A percentile compares a stretch with the other conserved stretches of the same genome.
phyloP scores from a whole-genome alignment of 2,797 vertebrate species.

The Anolis apletophallus region DNA sequence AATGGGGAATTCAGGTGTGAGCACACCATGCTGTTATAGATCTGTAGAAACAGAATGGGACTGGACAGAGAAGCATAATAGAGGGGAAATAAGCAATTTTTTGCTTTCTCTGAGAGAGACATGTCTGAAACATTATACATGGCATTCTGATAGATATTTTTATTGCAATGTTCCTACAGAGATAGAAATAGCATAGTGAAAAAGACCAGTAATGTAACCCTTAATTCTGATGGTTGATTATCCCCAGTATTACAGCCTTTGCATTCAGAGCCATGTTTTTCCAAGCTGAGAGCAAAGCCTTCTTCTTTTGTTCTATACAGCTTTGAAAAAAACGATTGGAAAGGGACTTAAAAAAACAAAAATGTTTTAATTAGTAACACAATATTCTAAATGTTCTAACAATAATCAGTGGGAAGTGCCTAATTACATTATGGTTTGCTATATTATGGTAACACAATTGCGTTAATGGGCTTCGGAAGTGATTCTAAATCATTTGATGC shows the following conservation, averaged over 20 bases:
- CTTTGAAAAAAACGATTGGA: neutral
- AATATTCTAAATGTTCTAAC: slow-evolving; percentile 33
- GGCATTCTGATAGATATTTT: neutral
- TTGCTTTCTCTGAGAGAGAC: no score
- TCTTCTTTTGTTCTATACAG: slow-evolving; percentile 22
- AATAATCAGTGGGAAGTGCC: slow-evolving; percentile 32
- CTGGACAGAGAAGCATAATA: no score
- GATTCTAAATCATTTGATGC: slow-evolving; percentile 41
- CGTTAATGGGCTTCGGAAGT: slow-evolving; percentile 31
- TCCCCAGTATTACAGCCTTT: neutral
- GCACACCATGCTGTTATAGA: no score
- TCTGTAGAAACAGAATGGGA: no score
- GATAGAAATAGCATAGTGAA: neutral
- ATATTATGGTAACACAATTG: slow-evolving; percentile 27
- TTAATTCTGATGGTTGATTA: slow-evolving; percentile 32
- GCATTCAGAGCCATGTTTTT: slow-evolving; percentile 4
- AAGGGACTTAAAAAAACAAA: neutral
- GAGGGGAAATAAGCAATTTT: no score
- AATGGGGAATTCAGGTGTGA: no score
- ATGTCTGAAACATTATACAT: neutral
- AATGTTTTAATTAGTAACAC: slow-evolving; percentile 30
- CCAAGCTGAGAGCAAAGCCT: neutral
- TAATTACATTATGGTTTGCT: slow-evolving; percentile 1
- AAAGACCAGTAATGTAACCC: neutral
- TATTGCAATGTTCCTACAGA: neutral